Percentiles rank a stretch among this genome's conserved stretches.
Evolutionary conservation across 2,113 vertebrate species (phyloP).

Genomic region (Zingel zingel): DNA sequence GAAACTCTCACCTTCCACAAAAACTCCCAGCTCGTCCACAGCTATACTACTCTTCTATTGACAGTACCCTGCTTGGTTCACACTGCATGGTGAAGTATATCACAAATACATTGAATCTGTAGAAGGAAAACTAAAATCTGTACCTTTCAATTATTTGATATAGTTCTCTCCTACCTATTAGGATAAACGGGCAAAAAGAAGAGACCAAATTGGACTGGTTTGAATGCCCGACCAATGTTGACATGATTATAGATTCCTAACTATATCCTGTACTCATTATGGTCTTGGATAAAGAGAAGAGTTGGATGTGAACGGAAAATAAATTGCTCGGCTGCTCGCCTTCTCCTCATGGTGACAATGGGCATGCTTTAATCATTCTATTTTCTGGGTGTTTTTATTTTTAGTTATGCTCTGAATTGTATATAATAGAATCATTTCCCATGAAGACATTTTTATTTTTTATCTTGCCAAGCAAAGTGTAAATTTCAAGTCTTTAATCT

Average conservation of each 20-base stretch:
- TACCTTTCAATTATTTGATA: constrained; percentile 50
- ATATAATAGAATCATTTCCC: constrained; percentile 79
- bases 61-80: constrained; percentile 66
- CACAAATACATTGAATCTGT: constrained; percentile 57
- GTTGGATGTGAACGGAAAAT: constrained; percentile 45
- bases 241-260: constrained; percentile 27
- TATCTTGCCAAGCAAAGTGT: constrained; percentile 70
- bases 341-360: constrained; percentile 67
- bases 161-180: constrained; percentile 39
- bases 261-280: constrained; percentile 53
- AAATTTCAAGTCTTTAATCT: constrained; percentile 55
- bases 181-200: constrained; percentile 28
- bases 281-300: constrained; percentile 43
- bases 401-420: constrained; percentile 74
- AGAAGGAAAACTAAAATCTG: constrained; percentile 36
- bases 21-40: constrained; percentile 50
- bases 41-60: constrained; percentile 44
- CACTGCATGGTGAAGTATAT: constrained; percentile 74
- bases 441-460: constrained; percentile 82
- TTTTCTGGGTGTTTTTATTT: constrained; percentile 69
- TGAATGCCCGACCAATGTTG: constrained; percentile 52
- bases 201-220: constrained; percentile 35
- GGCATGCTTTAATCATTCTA: constrained; percentile 78
- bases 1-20: constrained; percentile 45
- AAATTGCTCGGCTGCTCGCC: constrained; percentile 48